Evolutionary conservation across 2,888 invertebrate species (phyloP), one percentile per base, ranked within the genome.

Genomic region (Rhabditoides inermis): DNA sequence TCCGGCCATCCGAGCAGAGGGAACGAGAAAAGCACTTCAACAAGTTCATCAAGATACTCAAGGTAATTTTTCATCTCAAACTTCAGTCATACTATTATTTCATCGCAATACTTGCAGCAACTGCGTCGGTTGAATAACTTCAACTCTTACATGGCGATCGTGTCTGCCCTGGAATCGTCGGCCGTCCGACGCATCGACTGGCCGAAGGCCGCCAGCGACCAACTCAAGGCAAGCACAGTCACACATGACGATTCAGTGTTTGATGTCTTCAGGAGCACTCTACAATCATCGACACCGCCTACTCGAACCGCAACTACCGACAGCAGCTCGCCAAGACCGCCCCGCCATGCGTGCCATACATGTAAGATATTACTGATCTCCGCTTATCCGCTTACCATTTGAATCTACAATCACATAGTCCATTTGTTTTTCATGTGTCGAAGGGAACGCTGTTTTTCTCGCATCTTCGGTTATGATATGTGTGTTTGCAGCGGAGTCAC

Each of bases 261-360:
- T 7, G 4, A 18, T 36, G n/a, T 45, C 39, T 56, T 28, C 26
- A 58, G 56, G 64, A 94, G 76, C 91, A 92, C 80, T 89, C 90
- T 78, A 87, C 88, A 49, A 84, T 98, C 59, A 95, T 98, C 69
- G 95, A 98, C 81, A 90, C 90, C 63, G 89, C 90, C n/a, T 89
- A 89, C 36, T 94, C 94, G 70, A 98, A 98, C 82, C 83, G 90
- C 69, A 88, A 90, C n/a, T 98, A 98, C 78, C 82, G 98, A 50
- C 88, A 87, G 78, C 90, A 92, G 44, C 81, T 98, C 64, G 86
- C 88, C 4, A 90, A 91, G 77, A 90, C 94, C 4, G 87, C 88
- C 76, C 92, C 95, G 30, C 98, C 98, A 30, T 95, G 95, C 79
- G 92, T 98, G 81, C 98, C 98, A 3, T 98, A 98, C 79, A 91